These are phyloP conservation scores for Trididemnum nubilum DNA, from an alignment of 23 tunicate genomes.

Conservation along the genomic window DNA sequence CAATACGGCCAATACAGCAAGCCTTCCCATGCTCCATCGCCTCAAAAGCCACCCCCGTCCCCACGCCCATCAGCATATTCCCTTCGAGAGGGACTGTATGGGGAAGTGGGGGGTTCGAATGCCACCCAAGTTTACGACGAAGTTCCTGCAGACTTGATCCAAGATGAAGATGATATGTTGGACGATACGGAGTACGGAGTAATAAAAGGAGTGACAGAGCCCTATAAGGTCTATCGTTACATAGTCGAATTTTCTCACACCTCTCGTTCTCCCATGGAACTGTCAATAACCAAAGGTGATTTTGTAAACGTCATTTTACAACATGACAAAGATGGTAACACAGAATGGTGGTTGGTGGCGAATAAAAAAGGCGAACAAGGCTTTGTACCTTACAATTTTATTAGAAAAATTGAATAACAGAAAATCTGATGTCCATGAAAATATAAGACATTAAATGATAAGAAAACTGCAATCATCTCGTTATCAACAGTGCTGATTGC, in stretches of 20 bases:
- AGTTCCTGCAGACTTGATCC: background rate
- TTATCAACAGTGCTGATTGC: no score
- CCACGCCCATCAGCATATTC: background rate
- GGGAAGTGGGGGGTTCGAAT: background rate
- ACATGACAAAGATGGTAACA: conserved; percentile 28
- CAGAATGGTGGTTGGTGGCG: conserved; percentile 45
- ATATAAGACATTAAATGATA: no score
- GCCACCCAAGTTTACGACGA: no score
- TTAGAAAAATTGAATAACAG: conserved; percentile 27
- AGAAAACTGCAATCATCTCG: no score
- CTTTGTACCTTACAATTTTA: conserved; percentile 40
- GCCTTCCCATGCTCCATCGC: background rate
- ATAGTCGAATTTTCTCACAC: conserved; percentile 21
- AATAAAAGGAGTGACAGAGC: background rate
- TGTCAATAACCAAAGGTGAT: conserved; percentile 24
- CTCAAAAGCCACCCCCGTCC: background rate
- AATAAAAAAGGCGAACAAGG: conserved; percentile 33
- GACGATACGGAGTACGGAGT: conserved; percentile 40
- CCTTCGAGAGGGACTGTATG: background rate
- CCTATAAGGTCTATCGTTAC: conserved; percentile 22
- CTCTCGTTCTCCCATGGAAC: conserved; percentile 28
- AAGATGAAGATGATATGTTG: conserved; percentile 45
- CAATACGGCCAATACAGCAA: no score
- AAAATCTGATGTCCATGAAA: no score
- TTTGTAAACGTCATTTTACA: conserved; percentile 9